Evolutionary conservation across 2,797 vertebrate species (phyloP), one percentile per base, ranked within the genome.

Genomic region (Gymnoscopelus braueri): DNA sequence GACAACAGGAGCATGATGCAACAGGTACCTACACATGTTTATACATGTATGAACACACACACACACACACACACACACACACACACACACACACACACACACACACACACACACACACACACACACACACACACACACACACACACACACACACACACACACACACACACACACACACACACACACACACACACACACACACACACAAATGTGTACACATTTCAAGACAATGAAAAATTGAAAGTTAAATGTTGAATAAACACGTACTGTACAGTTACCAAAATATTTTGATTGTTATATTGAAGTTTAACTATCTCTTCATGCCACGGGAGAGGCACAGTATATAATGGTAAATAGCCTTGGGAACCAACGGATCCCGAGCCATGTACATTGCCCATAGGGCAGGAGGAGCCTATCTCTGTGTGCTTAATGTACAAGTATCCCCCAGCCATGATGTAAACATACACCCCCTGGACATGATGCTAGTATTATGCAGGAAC

Each of bases 1-100:
- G 14, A 24, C 4, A 44, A 19, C 1, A 19, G 23, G 65, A 65
- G 39, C 70, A 71, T 77, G 85, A 87, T 71, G 69, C 69, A 81
- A 85, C 85, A 87, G 47, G 83, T 77, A 74, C 39, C 39, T 44
- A 44, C 39, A 44, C 39, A 44, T 44, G 39, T 44, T 9, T 10
- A 44, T 44, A 44, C 39, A 44, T 44, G 39, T 44, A 19, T 35
- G 32, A 5, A 35, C 32, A 35, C 44, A 57, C 47, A 3, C 10
- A 7, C 49, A n/a, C n/a, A n/a, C 49, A 26, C 39, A 29, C 32
- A 49, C 62, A 55, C 15, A 23, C 50, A 71, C 39, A 9, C 56
- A 60, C 55, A 55, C 23, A 65, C 26, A 29, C 26, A 29, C 26
- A 29, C 26, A 29, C 26, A 29, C 26, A 29, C 26, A 29, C 26